These are phyloP conservation scores for Clarias batrachus DNA, from an alignment of 2,113 vertebrate genomes.

Conservation along the genomic window DNA sequence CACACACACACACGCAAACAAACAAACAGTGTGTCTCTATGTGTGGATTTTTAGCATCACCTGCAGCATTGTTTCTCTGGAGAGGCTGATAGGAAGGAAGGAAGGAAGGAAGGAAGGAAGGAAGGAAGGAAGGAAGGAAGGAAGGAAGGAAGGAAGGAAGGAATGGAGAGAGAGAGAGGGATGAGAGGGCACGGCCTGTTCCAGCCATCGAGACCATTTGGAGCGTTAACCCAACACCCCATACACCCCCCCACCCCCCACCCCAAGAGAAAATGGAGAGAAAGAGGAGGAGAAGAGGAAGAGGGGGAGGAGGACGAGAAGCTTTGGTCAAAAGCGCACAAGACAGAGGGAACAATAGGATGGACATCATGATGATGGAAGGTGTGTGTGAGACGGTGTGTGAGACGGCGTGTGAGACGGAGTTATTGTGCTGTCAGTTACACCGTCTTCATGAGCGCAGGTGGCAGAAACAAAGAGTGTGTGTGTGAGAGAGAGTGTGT, in stretches of 20 bases:
- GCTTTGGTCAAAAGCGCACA: slow-evolving; percentile 74
- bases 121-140: no score
- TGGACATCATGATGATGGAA: slow-evolving; percentile 64
- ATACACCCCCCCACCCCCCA: slow-evolving; percentile 58
- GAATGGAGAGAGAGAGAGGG: slow-evolving; percentile 24
- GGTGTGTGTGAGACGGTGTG: slow-evolving; percentile 7
- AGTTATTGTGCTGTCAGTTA: slow-evolving; percentile 60
- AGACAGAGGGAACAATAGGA: slow-evolving; percentile 77
- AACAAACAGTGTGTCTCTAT: not conserved
- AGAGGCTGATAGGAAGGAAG: not conserved
- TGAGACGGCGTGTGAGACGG: slow-evolving; percentile 43
- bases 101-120: no score
- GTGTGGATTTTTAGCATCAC: slow-evolving; percentile 2
- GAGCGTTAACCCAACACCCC: slow-evolving; percentile 65
- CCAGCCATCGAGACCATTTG: slow-evolving; percentile 57
- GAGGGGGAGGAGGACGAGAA: slow-evolving; percentile 70
- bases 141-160: no score
- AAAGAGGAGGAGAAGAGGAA: slow-evolving; percentile 69
- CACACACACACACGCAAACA: not conserved
- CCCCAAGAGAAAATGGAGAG: slow-evolving; percentile 35
- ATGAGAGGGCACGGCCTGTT: slow-evolving; percentile 41
- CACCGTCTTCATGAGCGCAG: slow-evolving; percentile 68
- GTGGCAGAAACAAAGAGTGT: slow-evolving; percentile 60
- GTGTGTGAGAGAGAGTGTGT: not conserved
- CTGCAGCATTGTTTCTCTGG: not conserved